Base-by-base conservation (phyloP, 2,888 invertebrate species). In the Drosophila neonasuta region DNA sequence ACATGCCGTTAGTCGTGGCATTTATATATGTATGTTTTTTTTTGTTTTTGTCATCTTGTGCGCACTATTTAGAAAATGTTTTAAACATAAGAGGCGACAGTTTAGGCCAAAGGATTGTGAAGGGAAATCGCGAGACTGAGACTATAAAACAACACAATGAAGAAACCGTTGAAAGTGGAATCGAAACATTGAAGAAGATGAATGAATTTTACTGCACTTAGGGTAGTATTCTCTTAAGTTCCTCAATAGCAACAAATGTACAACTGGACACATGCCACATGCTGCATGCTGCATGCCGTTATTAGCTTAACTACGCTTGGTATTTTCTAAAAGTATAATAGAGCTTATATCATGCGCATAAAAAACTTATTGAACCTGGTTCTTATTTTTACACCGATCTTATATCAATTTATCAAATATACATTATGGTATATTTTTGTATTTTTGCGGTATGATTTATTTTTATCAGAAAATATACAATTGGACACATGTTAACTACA, bases 31-130 rank as follows among this genome's bases (percentile, higher is more conserved):
- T 51, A n/a, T 55, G 44, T 30, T 20, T 20, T 24, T 49, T 51
- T 66, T 51, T 69, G 42, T n/a, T n/a, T 56, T 39, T 69, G 42
- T 42, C 36, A 54, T 9, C 45, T 49, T 48, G 10, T 51, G 13
- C 36, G 41, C 44, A 41, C 66, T 71, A 63, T 68, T 70, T 62
- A 60, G 69, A 64, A 69, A 81, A 84, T 82, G 87, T 79, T 79
- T 79, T 65, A 82, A 86, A 81, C 82, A 84, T 72, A 84, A 84
- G 83, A 69, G 64, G 52, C 44, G 58, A 69, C 64, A 64, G 68
- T 70, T 57, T 52, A 54, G 64, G 63, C 67, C 55, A 59, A 74
- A 54, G 61, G 64, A 63, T 76, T 62, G 7, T 5, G 10, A 5
- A 7, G 39, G 44, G 11, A 44, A 29, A 8, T 3, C 32, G 8